Base-by-base conservation (phyloP, 2,888 invertebrate genomes). In the Agrotis exclamationis region DNA sequence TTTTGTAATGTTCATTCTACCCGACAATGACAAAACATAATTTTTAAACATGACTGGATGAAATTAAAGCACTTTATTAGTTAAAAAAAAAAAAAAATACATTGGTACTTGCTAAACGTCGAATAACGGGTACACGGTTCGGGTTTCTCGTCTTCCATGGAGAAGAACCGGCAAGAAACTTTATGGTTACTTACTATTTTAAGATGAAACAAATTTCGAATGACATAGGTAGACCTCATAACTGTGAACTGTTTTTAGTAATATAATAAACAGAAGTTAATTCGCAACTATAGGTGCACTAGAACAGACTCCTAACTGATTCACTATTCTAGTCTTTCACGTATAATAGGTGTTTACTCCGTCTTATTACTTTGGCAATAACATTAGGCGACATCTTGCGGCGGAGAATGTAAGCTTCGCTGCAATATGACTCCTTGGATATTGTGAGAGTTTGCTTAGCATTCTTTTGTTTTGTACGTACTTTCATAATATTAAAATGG, bases 361-460 rank as follows among this genome's bases (percentile, higher is more conserved):
- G 24, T 54, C 50, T 50, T 69, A 69, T 71, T 76, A 67, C 59
- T 62, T 71, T 62, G 16, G 45, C n/a, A 54, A 51, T 74, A 68
- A 59, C 62, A 58, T 50, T 20, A 63, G 56, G 74, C 62, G 76
- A 63, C 76, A 79, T 76, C 65, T 76, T 79, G 80, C 24, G 80
- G 80, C 62, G 45, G 48, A 16, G n/a, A 63, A 50, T 58, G 16
- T n/a, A 63, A 79, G 33, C 64, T 58, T 22, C 7, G 48, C 20
- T 65, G 64, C 51, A 57, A 79, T 60, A 60, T 47, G 16, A 59
- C 39, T 79, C 33, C 51, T 72, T 60, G 16, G 39, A 44, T 70
- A 45, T 67, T 58, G 50, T 50, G 20, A 9, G n/a, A 76, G 68
- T 57, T 66, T 45, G 45, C 18, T 50, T 33, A 24, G 3, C 20